A percentile compares a stretch with the other conserved stretches of the same genome.
These are phyloP conservation scores for Pipa parva DNA, from an alignment of 2,113 vertebrate genomes.

Conservation along the genomic window DNA sequence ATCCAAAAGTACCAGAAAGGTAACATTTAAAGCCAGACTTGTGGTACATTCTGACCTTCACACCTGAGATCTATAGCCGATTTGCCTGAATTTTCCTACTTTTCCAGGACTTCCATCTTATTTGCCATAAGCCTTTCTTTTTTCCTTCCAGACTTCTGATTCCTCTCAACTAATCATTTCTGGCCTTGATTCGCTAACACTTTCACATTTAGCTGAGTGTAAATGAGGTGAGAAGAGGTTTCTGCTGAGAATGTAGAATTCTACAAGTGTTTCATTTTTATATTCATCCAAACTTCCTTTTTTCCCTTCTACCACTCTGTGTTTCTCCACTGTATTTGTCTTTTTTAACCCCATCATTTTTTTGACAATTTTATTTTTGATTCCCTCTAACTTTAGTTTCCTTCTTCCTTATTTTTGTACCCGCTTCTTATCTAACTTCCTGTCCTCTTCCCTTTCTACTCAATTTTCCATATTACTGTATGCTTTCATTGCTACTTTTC, in stretches of 20 bases:
- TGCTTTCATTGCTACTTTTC: too few relatives aligned
- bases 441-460: not conserved
- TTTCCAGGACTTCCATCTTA: not conserved
- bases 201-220: not conserved
- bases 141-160: not conserved
- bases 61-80: too few relatives aligned
- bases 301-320: fast-evolving
- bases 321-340: not conserved
- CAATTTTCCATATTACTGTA: too few relatives aligned
- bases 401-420: too few relatives aligned
- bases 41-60: too few relatives aligned
- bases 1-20: too few relatives aligned
- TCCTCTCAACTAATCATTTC: not conserved
- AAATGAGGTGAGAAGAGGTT: not conserved
- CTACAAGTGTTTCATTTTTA: not conserved
- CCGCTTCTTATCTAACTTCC: not conserved
- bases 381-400: too few relatives aligned
- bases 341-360: not conserved
- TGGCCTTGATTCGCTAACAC: not conserved
- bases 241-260: too few relatives aligned
- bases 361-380: too few relatives aligned
- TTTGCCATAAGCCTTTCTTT: not conserved
- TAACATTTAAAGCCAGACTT: too few relatives aligned
- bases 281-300: not conserved
- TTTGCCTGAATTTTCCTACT: too few relatives aligned